phyloP scores from a whole-genome alignment of 2,888 invertebrate genomes.

The Cryptus viduatorius region DNA sequence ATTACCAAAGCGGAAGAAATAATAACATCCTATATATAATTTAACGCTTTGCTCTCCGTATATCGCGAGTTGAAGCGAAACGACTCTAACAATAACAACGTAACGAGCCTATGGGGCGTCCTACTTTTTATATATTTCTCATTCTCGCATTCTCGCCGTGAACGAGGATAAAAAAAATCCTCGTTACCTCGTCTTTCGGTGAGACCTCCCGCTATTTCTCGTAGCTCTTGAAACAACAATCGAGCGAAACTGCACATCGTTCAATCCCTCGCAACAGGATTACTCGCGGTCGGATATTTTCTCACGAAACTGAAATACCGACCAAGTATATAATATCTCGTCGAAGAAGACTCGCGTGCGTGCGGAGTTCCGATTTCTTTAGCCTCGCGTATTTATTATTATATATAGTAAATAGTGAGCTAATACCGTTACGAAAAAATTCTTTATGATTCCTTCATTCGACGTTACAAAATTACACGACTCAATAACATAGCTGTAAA shows the following conservation, averaged over 20 bases:
- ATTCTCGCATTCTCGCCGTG: slow-evolving; percentile 42
- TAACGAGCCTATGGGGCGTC: slow-evolving; percentile 33
- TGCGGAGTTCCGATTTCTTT: slow-evolving; percentile 23
- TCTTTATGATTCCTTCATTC: slow-evolving; percentile 42
- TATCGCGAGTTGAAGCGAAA: slow-evolving; percentile 70
- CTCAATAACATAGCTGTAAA: background rate
- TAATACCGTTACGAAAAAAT: slow-evolving; percentile 30
- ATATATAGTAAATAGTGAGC: background rate
- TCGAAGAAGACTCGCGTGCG: slow-evolving; percentile 6
- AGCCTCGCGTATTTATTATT: background rate
- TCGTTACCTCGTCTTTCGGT: background rate
- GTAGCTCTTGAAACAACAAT: slow-evolving; percentile 39
- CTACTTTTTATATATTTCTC: slow-evolving; percentile 44
- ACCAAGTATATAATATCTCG: slow-evolving; percentile 1
- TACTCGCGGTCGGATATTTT: slow-evolving; percentile 48
- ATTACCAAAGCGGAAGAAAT: slow-evolving; percentile 20
- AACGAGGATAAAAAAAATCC: slow-evolving; percentile 34
- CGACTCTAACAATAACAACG: slow-evolving; percentile 56
- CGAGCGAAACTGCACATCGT: slow-evolving; percentile 17
- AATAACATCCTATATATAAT: slow-evolving; percentile 2
- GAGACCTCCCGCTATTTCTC: slow-evolving; percentile 27
- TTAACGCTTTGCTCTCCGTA: slow-evolving; percentile 63
- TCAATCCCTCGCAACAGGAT: background rate
- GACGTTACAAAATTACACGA: slow-evolving; percentile 18
- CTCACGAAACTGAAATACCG: slow-evolving; percentile 62